phyloP scores from a whole-genome alignment of 2,113 vertebrate species.

The Seriola dumerili region DNA sequence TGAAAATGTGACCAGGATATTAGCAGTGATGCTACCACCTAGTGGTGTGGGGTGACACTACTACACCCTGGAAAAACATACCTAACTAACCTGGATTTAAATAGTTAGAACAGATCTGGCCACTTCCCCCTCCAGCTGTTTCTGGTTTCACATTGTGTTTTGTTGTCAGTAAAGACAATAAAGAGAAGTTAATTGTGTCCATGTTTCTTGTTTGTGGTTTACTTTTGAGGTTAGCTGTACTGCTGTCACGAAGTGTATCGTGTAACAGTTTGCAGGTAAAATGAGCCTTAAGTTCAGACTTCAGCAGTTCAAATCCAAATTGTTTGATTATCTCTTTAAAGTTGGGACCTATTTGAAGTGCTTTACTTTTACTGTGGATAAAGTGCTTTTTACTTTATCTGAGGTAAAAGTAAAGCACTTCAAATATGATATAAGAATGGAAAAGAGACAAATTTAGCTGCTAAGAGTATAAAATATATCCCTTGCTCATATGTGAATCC shows the following conservation, averaged over 20 bases:
- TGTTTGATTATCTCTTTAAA: neutral
- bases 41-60: conserved; percentile 40
- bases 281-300: neutral
- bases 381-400: neutral
- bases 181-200: neutral
- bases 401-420: neutral
- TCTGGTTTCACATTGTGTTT: neutral
- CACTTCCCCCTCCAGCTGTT: neutral
- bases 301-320: neutral
- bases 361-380: neutral
- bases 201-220: neutral
- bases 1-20: neutral
- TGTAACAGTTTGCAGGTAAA: neutral
- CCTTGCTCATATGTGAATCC: conserved; percentile 2
- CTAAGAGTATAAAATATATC: neutral
- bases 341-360: neutral
- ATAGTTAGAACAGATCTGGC: neutral
- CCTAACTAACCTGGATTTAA: neutral
- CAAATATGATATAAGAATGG: neutral
- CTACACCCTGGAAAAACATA: neutral
- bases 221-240: neutral
- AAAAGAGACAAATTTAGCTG: neutral
- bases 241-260: neutral
- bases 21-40: conserved; percentile 55
- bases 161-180: neutral